Conservation (phyloP, 2,888 invertebrate genomes). For the Himalopsyche japonica region DNA sequence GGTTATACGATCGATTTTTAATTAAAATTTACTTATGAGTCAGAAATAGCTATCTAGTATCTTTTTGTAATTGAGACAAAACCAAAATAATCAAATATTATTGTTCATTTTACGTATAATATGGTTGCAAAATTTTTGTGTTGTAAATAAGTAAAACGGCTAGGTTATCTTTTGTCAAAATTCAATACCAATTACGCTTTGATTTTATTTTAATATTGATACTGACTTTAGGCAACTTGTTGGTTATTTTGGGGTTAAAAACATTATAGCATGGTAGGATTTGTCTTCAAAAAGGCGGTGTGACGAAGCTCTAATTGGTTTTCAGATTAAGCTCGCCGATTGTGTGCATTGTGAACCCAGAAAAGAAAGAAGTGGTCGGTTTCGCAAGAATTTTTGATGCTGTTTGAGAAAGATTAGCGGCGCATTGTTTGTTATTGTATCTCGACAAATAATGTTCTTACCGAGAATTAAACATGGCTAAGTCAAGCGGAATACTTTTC, state of each 20-base stretch:
- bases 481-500: not conserved
- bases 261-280: not conserved
- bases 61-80: too few species aligned
- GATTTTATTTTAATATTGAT: too few species aligned
- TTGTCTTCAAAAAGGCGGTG: not conserved
- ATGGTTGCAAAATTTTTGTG: too few species aligned
- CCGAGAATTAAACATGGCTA: not conserved
- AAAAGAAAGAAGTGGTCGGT: not conserved
- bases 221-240: not conserved
- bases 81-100: too few species aligned
- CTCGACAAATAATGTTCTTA: not conserved
- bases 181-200: too few species aligned
- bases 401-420: not conserved
- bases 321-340: conserved; percentile 26
- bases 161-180: too few species aligned
- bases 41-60: too few species aligned
- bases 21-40: too few species aligned
- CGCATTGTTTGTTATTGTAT: not conserved
- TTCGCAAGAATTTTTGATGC: not conserved
- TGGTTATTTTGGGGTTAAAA: not conserved
- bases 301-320: conserved; percentile 24
- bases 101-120: too few species aligned
- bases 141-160: too few species aligned
- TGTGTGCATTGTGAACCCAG: not conserved
- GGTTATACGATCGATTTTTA: too few species aligned